These are phyloP conservation scores for Vanessa atalanta DNA, from an alignment of 1,140 invertebrate genomes.

Conservation along the genomic window DNA sequence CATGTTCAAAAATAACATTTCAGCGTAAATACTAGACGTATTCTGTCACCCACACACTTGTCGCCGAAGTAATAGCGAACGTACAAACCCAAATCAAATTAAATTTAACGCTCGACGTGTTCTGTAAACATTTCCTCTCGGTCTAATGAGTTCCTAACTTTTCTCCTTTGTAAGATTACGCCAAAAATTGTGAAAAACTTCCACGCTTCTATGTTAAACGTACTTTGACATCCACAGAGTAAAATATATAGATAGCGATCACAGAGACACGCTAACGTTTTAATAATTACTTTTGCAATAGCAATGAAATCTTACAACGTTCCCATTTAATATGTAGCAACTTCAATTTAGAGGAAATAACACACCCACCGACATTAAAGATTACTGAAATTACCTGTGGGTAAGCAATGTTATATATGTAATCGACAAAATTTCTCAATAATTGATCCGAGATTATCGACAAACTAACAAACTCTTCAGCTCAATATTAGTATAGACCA, in stretches of 20 bases:
- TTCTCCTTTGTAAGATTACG: constrained; percentile 67
- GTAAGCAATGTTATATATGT: no score
- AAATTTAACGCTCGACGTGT: constrained; percentile 60
- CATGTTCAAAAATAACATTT: neutral
- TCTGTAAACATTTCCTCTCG: constrained; percentile 57
- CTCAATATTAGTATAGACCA: no score
- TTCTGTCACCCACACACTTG: constrained; percentile 30
- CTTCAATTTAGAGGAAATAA: no score
- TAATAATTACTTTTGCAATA: neutral
- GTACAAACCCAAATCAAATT: constrained; percentile 55
- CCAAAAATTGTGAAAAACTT: constrained; percentile 70
- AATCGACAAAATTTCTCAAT: no score
- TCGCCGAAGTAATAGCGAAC: constrained; percentile 22
- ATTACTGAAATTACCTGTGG: no score
- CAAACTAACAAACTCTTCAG: no score
- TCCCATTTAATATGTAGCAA: no score
- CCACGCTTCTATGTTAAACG: constrained; percentile 42
- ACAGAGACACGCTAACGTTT: neutral
- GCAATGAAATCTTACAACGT: neutral
- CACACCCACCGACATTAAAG: no score
- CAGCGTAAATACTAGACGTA: neutral
- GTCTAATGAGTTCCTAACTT: constrained; percentile 72
- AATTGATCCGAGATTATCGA: no score
- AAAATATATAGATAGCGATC: constrained; percentile 2
- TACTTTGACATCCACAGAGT: constrained; percentile 48